Base-by-base conservation (phyloP, 1,140 invertebrate genomes). In the Heterodera carotae region DNA sequence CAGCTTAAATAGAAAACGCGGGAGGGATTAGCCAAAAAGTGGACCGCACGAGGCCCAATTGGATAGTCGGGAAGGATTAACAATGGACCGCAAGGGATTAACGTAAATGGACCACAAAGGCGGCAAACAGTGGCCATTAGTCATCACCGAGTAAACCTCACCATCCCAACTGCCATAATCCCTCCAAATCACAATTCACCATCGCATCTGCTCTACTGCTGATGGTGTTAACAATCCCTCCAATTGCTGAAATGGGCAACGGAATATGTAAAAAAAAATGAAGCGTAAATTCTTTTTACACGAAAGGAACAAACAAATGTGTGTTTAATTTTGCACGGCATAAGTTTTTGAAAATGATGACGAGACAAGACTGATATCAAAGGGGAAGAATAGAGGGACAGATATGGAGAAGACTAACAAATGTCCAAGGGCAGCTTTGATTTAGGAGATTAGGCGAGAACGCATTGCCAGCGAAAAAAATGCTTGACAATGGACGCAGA, bases 201-300 rank as follows among this genome's bases (percentile, higher is more conserved):
- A 12, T 4, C 18, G 15, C 48, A 22, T 22, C 48, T n/a, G n/a
- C n/a, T n/a, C n/a, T n/a, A 56, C 12, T 18, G 22, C 15, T 56
- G 48, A 22, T n/a, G 39, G 6, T 0, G 12, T 43, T 8, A 43
- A 56, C 15, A 56, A 18, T 22, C 48, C 48, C 48, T 56, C 48
- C 1, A 25, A 56, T 18, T 22, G 39, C 39, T 43, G 12, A 43
- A 43, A 43, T 43, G 39, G 12, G 39, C 39, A 43, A 12, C 39
- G 39, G 39, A 56, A 56, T 18, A 22, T 22, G 48, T 18, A 22
- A 56, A 56, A 18, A 6, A 56, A n/a, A n/a, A n/a, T n/a, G n/a
- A n/a, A 56, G 15, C 48, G 48, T 56, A 56, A 56, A 43, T 43
- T 43, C 39, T 43, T 56, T 56, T 56, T 56, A 56, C 48, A 56